Evolutionary conservation across 2,888 invertebrate genomes (phyloP).

Genomic region (Drosophila nigritarsus): DNA sequence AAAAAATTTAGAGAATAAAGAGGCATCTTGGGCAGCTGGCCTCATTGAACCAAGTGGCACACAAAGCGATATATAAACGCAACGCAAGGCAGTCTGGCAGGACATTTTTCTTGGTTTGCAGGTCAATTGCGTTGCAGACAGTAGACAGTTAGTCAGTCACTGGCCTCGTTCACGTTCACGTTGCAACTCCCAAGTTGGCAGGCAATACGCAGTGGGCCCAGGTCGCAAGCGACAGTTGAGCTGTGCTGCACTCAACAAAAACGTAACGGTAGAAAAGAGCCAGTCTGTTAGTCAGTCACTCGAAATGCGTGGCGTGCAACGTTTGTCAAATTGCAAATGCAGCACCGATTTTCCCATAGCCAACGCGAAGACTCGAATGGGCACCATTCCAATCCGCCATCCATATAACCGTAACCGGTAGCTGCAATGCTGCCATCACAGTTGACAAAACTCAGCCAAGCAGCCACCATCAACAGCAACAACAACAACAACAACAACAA

Average conservation of each 20-base stretch:
- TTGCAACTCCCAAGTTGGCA: slow-evolving; percentile 39
- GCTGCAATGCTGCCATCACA: slow-evolving; percentile 48
- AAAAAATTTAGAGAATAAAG: neutral
- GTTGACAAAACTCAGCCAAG: slow-evolving; percentile 71
- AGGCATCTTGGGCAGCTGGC: slow-evolving; percentile 15
- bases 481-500: slow-evolving; percentile 26
- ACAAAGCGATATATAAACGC: slow-evolving; percentile 12
- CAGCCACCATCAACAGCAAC: slow-evolving; percentile 36
- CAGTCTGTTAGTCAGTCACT: slow-evolving; percentile 36
- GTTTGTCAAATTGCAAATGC: slow-evolving; percentile 73
- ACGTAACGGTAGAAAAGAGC: slow-evolving; percentile 64
- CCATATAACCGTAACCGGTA: slow-evolving; percentile 39
- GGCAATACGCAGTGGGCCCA: slow-evolving; percentile 28
- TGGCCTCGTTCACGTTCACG: slow-evolving; percentile 34
- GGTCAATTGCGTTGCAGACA: slow-evolving; percentile 66
- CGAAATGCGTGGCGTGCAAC: slow-evolving; percentile 74
- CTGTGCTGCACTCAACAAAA: slow-evolving; percentile 64
- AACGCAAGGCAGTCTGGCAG: slow-evolving; percentile 29
- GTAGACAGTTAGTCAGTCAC: slow-evolving; percentile 44
- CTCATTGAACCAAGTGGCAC: slow-evolving; percentile 36
- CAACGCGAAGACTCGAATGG: slow-evolving; percentile 4
- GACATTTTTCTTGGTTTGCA: slow-evolving; percentile 55
- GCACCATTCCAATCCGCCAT: slow-evolving; percentile 29
- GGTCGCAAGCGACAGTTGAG: slow-evolving; percentile 57
- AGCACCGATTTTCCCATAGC: slow-evolving; percentile 40